Conservation (phyloP, 2,797 vertebrate genomes). For the Enteromius argenteus region DNA sequence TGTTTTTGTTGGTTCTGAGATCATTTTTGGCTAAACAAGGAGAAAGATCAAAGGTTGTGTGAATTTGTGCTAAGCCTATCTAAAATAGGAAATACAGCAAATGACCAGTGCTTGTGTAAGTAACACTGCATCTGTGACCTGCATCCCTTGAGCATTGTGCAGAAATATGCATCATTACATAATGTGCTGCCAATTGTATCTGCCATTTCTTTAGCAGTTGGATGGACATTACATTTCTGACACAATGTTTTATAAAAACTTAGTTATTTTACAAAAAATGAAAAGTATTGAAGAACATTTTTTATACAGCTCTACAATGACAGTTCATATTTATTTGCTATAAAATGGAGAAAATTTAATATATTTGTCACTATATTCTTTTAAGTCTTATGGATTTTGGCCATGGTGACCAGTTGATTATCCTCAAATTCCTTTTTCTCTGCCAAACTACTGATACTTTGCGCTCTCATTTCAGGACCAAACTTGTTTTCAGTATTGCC, state of each 20-base stretch:
- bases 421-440: background rate
- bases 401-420: background rate
- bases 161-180: conserved; percentile 11
- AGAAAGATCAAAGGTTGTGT: conserved; percentile 25
- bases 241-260: background rate
- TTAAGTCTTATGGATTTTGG: background rate
- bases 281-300: background rate
- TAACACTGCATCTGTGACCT: background rate
- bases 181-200: background rate
- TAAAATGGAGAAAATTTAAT: too few species aligned
- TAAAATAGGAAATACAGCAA: background rate
- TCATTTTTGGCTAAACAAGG: background rate
- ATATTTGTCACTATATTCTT: background rate
- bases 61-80: background rate
- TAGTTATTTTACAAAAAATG: background rate
- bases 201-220: conserved; percentile 9
- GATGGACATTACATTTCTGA: background rate
- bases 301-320: too few species aligned
- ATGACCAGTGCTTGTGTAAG: background rate
- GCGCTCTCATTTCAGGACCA: background rate
- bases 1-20: background rate
- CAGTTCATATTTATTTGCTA: too few species aligned
- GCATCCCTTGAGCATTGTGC: background rate
- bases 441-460: background rate
- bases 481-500: background rate